Percentiles rank a stretch among this genome's conserved stretches.
Conservation (phyloP, 2,888 invertebrate genomes). For the Oxystoma pomonae region DNA sequence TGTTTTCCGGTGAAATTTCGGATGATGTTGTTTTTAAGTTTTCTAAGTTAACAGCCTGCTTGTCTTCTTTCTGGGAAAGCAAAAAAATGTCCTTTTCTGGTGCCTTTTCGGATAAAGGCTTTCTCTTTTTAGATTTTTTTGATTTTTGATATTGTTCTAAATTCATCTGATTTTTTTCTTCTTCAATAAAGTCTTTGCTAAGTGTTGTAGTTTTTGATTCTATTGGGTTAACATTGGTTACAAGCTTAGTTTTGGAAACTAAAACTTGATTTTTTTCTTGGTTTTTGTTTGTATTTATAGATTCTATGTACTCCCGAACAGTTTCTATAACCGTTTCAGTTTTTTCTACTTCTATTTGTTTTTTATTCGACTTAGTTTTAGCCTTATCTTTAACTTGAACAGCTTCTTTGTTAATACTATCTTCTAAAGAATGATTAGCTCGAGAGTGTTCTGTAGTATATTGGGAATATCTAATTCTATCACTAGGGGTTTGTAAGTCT, state of each 20-base stretch:
- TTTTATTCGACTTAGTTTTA: conserved; percentile 25
- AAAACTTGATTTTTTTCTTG: conserved; percentile 31
- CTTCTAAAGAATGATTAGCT: not conserved
- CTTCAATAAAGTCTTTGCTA: too few relatives aligned
- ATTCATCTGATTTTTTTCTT: too few relatives aligned
- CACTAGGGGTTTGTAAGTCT: conserved; percentile 36
- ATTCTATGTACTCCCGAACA: not conserved
- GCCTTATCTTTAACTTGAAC: not conserved
- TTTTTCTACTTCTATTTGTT: conserved; percentile 29
- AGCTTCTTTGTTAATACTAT: conserved; percentile 2
- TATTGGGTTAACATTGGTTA: too few relatives aligned
- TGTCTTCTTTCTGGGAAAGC: too few relatives aligned
- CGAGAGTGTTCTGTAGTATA: conserved; percentile 33
- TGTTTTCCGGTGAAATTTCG: too few relatives aligned
- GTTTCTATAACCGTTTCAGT: conserved; percentile 25
- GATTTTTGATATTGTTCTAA: too few relatives aligned
- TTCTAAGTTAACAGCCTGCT: too few relatives aligned
- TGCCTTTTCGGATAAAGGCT: too few relatives aligned
- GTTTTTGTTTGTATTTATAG: conserved; percentile 30
- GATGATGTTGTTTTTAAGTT: too few relatives aligned
- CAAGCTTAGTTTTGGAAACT: conserved; percentile 34
- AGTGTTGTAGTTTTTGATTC: too few relatives aligned
- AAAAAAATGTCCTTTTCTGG: too few relatives aligned
- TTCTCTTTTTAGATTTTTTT: too few relatives aligned
- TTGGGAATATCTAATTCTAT: conserved; percentile 35